Evolutionary conservation across 1,140 invertebrate genomes (phyloP).

Genomic region (Drosophila pectinifera): DNA sequence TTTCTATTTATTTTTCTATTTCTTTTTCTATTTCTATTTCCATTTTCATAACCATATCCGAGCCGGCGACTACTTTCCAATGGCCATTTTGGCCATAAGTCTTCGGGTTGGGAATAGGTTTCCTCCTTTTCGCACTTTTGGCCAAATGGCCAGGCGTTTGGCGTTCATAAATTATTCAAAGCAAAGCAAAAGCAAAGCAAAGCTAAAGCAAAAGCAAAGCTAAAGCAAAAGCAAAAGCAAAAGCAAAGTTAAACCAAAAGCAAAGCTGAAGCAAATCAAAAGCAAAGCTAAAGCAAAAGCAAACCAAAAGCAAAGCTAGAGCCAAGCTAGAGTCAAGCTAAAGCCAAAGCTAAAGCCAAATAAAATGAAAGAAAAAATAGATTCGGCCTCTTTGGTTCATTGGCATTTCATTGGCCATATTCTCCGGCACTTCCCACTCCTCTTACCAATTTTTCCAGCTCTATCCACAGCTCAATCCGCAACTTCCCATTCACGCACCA

Average conservation of each 20-base stretch:
- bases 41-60: slow-evolving; percentile 33
- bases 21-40: neutral
- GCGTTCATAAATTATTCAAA: slow-evolving; percentile 79
- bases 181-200: neutral
- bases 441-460: slow-evolving; percentile 25
- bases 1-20: too few relatives aligned
- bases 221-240: too few relatives aligned
- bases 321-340: neutral
- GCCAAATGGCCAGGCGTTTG: slow-evolving; percentile 55
- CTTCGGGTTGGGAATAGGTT: slow-evolving; percentile 27
- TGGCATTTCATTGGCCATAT: slow-evolving; percentile 76
- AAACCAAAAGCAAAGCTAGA: neutral
- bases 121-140: slow-evolving; percentile 42
- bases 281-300: neutral
- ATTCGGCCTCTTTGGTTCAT: slow-evolving; percentile 81
- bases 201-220: neutral
- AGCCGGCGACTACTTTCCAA: slow-evolving; percentile 44
- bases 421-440: slow-evolving; percentile 34
- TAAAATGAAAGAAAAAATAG: slow-evolving; percentile 42
- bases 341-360: slow-evolving; percentile 10
- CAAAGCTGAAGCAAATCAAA: neutral
- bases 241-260: neutral
- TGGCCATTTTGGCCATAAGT: slow-evolving; percentile 57
- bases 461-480: slow-evolving; percentile 48
- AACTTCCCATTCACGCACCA: slow-evolving; percentile 80